phyloP scores from a whole-genome alignment of 2,113 vertebrate species.

The Balaenoptera acutorostrata region DNA sequence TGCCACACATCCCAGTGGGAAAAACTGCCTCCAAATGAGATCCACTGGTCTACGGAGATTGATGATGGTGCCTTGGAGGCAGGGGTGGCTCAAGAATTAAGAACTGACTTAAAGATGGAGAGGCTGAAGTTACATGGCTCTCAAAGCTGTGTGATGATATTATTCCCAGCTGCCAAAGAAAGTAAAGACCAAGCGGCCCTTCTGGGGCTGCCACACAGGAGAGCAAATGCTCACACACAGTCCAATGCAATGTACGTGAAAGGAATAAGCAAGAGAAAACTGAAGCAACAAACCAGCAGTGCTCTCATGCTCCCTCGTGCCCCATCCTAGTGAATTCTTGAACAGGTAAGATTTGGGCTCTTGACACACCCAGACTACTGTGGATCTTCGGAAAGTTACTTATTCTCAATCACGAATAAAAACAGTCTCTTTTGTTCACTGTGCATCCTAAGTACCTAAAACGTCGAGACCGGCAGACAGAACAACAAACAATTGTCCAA shows the following conservation, averaged over 20 bases:
- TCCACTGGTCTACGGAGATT: background rate
- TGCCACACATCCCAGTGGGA: background rate
- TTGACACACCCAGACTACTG: background rate
- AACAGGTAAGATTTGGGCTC: background rate
- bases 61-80: background rate
- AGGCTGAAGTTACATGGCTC: background rate
- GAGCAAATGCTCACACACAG: background rate
- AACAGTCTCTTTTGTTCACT: background rate
- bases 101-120: background rate
- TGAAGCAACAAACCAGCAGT: background rate
- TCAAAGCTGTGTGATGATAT: background rate
- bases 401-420: background rate
- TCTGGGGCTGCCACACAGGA: background rate
- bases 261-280: background rate
- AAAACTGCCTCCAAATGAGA: background rate
- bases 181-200: background rate
- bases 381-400: background rate
- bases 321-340: background rate
- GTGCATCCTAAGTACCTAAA: background rate
- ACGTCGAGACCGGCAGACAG: background rate
- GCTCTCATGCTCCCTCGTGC: background rate
- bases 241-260: background rate
- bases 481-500: background rate
- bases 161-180: background rate
- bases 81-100: background rate